These are phyloP conservation scores for Lemur catta DNA, from an alignment of 2,797 vertebrate species.

Conservation along the genomic window DNA sequence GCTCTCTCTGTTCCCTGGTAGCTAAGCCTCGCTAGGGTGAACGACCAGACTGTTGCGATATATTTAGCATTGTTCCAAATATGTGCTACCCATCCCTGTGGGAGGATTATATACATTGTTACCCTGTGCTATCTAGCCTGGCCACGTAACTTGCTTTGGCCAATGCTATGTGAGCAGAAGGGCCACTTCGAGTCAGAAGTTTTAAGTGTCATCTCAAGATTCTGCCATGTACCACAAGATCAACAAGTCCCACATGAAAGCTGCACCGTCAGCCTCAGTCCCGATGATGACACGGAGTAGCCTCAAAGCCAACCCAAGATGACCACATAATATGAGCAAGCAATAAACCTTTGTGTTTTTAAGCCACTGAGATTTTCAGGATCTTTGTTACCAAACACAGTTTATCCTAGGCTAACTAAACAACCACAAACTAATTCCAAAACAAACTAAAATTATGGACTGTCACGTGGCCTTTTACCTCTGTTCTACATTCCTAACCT, in stretches of 20 bases:
- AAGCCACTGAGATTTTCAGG: conserved; percentile 17
- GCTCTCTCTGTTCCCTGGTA: not conserved
- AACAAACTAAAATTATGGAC: not conserved
- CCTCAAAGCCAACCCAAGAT: not conserved
- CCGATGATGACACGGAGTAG: not conserved
- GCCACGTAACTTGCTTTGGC: not conserved
- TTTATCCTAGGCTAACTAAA: not conserved
- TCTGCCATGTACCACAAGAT: not conserved
- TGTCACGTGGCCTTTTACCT: not conserved
- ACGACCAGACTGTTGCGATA: not conserved
- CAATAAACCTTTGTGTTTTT: not conserved
- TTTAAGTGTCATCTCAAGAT: not conserved
- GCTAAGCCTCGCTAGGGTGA: not conserved
- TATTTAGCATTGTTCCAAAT: not conserved
- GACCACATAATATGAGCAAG: not conserved
- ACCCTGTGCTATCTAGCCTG: not conserved
- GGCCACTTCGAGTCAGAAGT: not conserved
- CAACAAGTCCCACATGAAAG: not conserved
- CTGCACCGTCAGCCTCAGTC: not conserved
- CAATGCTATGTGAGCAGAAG: not conserved
- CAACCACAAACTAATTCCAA: not conserved
- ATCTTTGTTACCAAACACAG: not conserved
- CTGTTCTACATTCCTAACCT: not conserved
- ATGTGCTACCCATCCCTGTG: not conserved
- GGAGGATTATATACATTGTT: not conserved